phyloP scores from a whole-genome alignment of 2,888 invertebrate genomes.

The Phymatocera aterrima region DNA sequence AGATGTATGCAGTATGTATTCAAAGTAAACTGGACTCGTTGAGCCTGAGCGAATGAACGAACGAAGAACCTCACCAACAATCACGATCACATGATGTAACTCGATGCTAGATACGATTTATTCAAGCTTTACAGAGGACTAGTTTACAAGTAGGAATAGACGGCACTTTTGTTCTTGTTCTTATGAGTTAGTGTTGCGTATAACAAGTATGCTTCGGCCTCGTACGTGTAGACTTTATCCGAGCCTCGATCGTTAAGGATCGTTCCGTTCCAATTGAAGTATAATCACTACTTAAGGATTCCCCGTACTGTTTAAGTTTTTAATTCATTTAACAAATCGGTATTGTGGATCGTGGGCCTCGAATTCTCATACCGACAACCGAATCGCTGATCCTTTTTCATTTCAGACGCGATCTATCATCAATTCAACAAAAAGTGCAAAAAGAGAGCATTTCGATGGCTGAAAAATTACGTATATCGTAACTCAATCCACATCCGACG shows the following conservation, averaged over 20 bases:
- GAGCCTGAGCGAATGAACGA: constrained; percentile 35
- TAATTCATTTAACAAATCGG: background rate
- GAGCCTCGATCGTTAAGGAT: constrained; percentile 22
- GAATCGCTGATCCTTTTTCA: background rate
- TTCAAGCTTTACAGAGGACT: constrained; percentile 36
- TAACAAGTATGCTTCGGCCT: background rate
- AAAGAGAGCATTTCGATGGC: background rate
- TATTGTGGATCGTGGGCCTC: background rate
- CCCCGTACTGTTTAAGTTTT: constrained; percentile 1
- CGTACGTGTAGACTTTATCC: background rate
- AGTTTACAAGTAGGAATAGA: constrained; percentile 29
- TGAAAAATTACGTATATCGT: background rate
- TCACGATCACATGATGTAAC: constrained; percentile 33
- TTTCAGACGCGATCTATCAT: background rate
- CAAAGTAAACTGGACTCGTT: constrained; percentile 22
- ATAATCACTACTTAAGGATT: constrained; percentile 35
- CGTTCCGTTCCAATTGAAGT: constrained; percentile 24
- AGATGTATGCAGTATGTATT: constrained; percentile 27
- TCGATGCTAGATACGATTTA: constrained; percentile 43
- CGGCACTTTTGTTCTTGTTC: constrained; percentile 39
- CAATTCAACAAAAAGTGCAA: background rate
- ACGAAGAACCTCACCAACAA: constrained; percentile 38
- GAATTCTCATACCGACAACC: background rate
- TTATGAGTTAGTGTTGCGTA: constrained; percentile 1
- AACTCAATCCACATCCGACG: background rate